Evolutionary conservation across 2,888 invertebrate genomes (phyloP).

Genomic region (Lottia scabra): DNA sequence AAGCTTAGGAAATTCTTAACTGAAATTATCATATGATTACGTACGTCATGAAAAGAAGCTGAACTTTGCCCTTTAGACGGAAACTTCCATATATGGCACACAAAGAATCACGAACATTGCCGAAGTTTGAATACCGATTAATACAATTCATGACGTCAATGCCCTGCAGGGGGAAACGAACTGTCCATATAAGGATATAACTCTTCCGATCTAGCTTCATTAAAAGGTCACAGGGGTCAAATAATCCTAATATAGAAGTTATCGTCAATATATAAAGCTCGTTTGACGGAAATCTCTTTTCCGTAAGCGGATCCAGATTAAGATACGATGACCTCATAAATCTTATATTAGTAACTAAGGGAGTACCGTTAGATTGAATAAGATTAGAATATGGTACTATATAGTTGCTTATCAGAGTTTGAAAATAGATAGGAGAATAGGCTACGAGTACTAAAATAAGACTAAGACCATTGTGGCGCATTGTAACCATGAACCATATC

Average conservation of each 20-base stretch:
- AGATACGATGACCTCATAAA: too few relatives aligned
- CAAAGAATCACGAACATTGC: constrained; percentile 35
- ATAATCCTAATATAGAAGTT: neutral
- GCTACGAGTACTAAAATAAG: too few relatives aligned
- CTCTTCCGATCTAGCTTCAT: constrained; percentile 21
- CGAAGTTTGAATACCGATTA: constrained; percentile 29
- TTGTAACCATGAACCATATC: too few relatives aligned
- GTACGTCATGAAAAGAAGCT: constrained; percentile 17
- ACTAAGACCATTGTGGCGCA: too few relatives aligned
- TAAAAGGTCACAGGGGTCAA: neutral
- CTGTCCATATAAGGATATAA: constrained; percentile 38
- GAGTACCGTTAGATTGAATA: too few relatives aligned
- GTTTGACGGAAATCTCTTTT: too few relatives aligned
- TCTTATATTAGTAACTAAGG: too few relatives aligned
- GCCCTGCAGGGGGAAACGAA: constrained; percentile 25
- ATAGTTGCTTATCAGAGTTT: too few relatives aligned
- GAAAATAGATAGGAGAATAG: too few relatives aligned
- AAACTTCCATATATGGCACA: constrained; percentile 59
- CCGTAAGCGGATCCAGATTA: too few relatives aligned
- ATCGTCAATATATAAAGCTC: neutral
- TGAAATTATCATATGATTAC: constrained; percentile 1
- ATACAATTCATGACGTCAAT: constrained; percentile 27
- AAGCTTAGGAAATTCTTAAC: constrained; percentile 22
- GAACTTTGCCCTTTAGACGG: constrained; percentile 41
- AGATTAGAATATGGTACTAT: too few relatives aligned